Evolutionary conservation across 1,140 invertebrate species (phyloP).

Genomic region (Bathynomus jamesi): DNA sequence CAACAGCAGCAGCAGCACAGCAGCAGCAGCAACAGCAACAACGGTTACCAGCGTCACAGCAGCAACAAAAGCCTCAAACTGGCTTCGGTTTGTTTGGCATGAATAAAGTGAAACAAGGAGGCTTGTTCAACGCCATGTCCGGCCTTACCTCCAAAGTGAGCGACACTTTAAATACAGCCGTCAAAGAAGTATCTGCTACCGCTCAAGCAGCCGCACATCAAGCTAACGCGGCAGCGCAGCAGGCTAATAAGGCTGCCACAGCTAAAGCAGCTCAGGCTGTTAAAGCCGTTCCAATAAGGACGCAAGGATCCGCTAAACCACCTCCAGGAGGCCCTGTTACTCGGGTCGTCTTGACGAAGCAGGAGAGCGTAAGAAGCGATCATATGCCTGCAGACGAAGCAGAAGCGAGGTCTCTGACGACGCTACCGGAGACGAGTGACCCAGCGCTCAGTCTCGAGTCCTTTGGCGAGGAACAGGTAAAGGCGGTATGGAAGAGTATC

Average conservation of each 20-base stretch:
- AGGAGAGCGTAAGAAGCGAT: conserved; percentile 33
- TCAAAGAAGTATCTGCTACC: conserved; percentile 33
- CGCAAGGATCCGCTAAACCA: not conserved
- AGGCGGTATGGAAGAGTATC: not conserved
- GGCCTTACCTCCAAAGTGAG: conserved; percentile 32
- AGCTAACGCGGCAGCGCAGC: conserved; percentile 39
- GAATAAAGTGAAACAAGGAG: conserved; percentile 47
- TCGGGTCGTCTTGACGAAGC: conserved; percentile 25
- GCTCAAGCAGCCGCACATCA: conserved; percentile 38
- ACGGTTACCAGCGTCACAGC: not conserved
- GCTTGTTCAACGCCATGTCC: conserved; percentile 47
- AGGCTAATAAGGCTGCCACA: conserved; percentile 42
- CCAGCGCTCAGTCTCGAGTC: conserved; percentile 35
- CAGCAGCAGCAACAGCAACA: conserved; percentile 15
- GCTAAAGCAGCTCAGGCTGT: conserved; percentile 39
- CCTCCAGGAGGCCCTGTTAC: conserved; percentile 1
- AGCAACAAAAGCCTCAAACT: conserved; percentile 9
- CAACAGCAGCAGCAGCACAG: conserved; percentile 8
- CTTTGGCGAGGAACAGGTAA: conserved; percentile 31
- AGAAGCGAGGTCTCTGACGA: conserved; percentile 38
- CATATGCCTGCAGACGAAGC: conserved; percentile 36
- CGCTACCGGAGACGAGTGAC: conserved; percentile 34
- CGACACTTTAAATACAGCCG: conserved; percentile 30
- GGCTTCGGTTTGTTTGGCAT: conserved; percentile 49
- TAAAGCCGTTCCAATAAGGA: conserved; percentile 14